These are phyloP conservation scores for Helicoverpa assulta DNA, from an alignment of 2,888 invertebrate genomes.

Conservation along the genomic window DNA sequence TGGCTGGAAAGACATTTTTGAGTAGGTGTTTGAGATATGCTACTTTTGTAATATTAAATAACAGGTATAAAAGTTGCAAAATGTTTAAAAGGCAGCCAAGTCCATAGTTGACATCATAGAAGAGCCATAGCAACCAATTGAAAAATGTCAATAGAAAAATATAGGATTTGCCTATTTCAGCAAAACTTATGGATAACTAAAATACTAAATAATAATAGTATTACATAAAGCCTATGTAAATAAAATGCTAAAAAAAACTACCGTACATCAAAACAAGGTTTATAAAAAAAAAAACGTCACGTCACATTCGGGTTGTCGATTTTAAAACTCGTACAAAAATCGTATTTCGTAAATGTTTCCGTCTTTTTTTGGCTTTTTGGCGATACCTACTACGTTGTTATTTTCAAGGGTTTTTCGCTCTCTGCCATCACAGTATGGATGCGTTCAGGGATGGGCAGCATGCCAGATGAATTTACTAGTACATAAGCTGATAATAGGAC, in stretches of 20 bases:
- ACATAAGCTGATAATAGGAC: too few relatives aligned
- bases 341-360: conserved; percentile 14
- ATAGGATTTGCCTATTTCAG: too few relatives aligned
- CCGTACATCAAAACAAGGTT: neutral
- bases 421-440: conserved; percentile 2
- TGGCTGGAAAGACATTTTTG: too few relatives aligned
- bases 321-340: conserved; percentile 1
- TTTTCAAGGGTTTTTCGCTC: conserved; percentile 12
- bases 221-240: neutral
- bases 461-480: neutral
- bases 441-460: conserved; percentile 4
- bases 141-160: too few relatives aligned
- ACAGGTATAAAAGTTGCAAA: too few relatives aligned
- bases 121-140: too few relatives aligned
- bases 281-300: neutral
- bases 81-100: too few relatives aligned
- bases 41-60: too few relatives aligned
- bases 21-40: too few relatives aligned
- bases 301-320: neutral
- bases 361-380: neutral
- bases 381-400: neutral
- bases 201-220: neutral
- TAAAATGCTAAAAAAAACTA: neutral
- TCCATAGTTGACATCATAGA: too few relatives aligned
- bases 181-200: neutral